These are phyloP conservation scores for Galerucella nymphaeae DNA, from an alignment of 2,888 invertebrate species.

Conservation along the genomic window DNA sequence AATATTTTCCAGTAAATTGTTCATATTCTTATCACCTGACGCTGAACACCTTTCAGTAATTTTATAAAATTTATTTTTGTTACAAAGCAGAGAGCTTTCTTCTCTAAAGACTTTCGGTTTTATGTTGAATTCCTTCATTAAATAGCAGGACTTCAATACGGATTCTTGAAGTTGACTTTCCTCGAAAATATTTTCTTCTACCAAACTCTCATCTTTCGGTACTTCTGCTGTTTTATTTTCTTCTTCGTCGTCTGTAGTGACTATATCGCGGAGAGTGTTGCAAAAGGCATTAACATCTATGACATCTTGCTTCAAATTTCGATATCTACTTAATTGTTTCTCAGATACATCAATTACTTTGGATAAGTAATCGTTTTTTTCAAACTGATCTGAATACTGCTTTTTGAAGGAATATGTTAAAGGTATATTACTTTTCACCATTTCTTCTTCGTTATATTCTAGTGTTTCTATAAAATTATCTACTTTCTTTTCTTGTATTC, in stretches of 20 bases:
- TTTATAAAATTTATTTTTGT: constrained; percentile 19
- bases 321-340: constrained; percentile 36
- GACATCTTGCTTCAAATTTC: constrained; percentile 39
- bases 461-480: neutral
- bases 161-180: constrained; percentile 38
- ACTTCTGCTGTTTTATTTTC: neutral
- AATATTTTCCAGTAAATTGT: constrained; percentile 47
- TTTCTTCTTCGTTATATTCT: neutral
- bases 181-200: constrained; percentile 38
- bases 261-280: constrained; percentile 41
- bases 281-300: constrained; percentile 46
- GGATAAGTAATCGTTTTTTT: constrained; percentile 15
- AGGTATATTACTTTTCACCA: neutral
- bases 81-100: neutral
- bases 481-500: neutral
- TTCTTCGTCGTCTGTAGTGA: constrained; percentile 37
- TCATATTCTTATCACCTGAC: constrained; percentile 37
- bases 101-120: constrained; percentile 31
- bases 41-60: constrained; percentile 12
- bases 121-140: constrained; percentile 54
- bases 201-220: constrained; percentile 6
- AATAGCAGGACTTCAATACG: constrained; percentile 52
- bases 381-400: neutral
- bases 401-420: constrained; percentile 7
- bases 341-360: constrained; percentile 40